Base-by-base conservation (phyloP, 2,113 vertebrate species). In the Athene noctua region DNA sequence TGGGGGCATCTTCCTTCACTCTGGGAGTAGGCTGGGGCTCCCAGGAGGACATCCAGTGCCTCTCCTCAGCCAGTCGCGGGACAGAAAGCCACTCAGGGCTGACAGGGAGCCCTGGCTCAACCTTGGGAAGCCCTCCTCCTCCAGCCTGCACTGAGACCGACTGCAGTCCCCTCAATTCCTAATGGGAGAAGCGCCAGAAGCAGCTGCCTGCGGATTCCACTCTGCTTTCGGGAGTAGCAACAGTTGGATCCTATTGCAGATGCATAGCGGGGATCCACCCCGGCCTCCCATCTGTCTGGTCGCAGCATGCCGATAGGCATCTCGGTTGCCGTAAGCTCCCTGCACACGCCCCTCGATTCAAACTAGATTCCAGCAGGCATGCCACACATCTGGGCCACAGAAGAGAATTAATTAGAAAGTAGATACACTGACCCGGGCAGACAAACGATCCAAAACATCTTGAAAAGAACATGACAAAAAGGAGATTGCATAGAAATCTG, bases 231-330 rank as follows among this genome's bases (percentile, higher is more conserved):
- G 62, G 62, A 92, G 80, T 10, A 85, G 91, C 91, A 88, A 96
- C 86, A 91, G 87, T 71, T 83, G 92, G 86, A 87, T 91, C 83
- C 58, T 51, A 42, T 30, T 59, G 91, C 81, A 90, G 80, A 84
- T 61, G 68, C 52, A 17, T 13, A 63, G 75, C 3, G 13, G 80
- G 63, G 62, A 94, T 89, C 86, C 3, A 7, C 52, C 73, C 47
- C 0, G 0, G 78, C 58, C 84, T 85, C 84, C 88, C 87, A 82
- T 65, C 42, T 63, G 63, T 38, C 54, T 44, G 82, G 68, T 3
- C 15, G 1, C 63, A 44, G 75, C 13, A 27, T 5, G 18, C 78
- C 3, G 9, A 92, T 1, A 65, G 71, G 67, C 73, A 73, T 80
- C 78, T 65, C 1, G 1, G 32, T 23, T 58, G 70, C 91, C 62